Conservation (phyloP, 2,888 invertebrate species). For the Ophion ellenae region DNA sequence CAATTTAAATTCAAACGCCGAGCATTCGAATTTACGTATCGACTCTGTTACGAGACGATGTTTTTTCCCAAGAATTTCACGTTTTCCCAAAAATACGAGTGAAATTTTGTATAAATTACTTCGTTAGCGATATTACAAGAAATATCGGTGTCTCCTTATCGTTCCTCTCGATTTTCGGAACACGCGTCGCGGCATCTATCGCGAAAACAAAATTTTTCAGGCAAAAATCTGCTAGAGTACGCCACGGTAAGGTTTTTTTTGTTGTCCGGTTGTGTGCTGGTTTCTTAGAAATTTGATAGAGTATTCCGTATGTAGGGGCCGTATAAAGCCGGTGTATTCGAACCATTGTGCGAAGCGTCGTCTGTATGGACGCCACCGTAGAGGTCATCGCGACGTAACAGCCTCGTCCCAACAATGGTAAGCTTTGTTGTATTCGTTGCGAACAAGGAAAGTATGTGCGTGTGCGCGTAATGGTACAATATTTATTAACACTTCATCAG, state of each 20-base stretch:
- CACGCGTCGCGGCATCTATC: conserved; percentile 19
- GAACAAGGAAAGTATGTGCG: too few relatives aligned
- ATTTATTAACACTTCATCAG: not conserved
- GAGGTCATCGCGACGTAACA: not conserved
- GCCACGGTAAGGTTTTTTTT: not conserved
- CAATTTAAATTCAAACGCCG: conserved; percentile 1
- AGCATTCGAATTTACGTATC: not conserved
- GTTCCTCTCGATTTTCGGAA: not conserved
- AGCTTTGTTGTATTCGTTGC: conserved; percentile 24
- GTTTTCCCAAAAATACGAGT: too few relatives aligned
- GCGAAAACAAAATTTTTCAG: not conserved
- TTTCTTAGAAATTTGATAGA: not conserved
- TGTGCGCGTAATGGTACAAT: not conserved
- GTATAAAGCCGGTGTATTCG: not conserved
- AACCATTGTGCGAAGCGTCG: not conserved
- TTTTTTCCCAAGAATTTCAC: too few relatives aligned
- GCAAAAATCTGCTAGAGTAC: not conserved
- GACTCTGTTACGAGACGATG: too few relatives aligned
- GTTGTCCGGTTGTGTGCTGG: not conserved
- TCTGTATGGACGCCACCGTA: too few relatives aligned
- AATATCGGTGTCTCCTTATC: not conserved
- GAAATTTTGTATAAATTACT: not conserved
- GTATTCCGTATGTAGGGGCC: not conserved
- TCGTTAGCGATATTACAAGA: not conserved
- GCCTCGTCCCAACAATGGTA: conserved; percentile 40